phyloP scores from a whole-genome alignment of 2,113 vertebrate species.

The Pyrgilauda ruficollis region DNA sequence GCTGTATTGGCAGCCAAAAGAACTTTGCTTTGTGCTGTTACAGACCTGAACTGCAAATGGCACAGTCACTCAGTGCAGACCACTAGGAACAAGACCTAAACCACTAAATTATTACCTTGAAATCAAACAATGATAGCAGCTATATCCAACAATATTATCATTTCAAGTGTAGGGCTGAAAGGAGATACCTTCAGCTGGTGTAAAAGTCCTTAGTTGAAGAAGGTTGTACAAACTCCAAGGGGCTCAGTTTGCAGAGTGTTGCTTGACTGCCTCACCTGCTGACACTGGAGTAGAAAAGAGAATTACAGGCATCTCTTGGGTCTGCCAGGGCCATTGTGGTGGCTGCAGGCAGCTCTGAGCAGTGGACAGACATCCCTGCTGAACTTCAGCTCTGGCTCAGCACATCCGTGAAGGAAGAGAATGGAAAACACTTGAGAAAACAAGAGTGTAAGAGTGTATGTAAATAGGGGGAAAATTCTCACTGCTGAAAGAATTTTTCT shows the following conservation, averaged over 20 bases:
- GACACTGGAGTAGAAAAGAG: not conserved
- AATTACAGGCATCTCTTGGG: not conserved
- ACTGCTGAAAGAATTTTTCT: not conserved
- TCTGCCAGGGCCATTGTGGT: not conserved
- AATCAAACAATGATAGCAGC: not conserved
- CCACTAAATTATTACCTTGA: not conserved
- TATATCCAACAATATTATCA: rapidly evolving
- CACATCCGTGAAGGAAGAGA: not conserved
- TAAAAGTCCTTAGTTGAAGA: not conserved
- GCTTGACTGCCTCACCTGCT: not conserved
- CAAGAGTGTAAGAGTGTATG: not conserved
- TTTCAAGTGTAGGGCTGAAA: not conserved
- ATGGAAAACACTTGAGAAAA: not conserved
- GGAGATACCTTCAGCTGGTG: not conserved
- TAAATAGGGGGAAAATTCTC: not conserved
- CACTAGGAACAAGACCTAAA: rapidly evolving
- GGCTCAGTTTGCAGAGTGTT: not conserved
- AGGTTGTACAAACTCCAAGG: not conserved
- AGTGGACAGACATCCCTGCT: not conserved
- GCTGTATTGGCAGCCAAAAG: not conserved
- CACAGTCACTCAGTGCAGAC: not conserved
- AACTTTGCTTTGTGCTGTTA: not conserved
- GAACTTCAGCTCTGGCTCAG: not conserved
- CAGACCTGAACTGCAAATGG: not conserved
- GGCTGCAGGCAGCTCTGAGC: not conserved